Evolutionary conservation across 2,888 invertebrate species (phyloP), one percentile per base, ranked within the genome.

Genomic region (Listrodromus nycthemerus): DNA sequence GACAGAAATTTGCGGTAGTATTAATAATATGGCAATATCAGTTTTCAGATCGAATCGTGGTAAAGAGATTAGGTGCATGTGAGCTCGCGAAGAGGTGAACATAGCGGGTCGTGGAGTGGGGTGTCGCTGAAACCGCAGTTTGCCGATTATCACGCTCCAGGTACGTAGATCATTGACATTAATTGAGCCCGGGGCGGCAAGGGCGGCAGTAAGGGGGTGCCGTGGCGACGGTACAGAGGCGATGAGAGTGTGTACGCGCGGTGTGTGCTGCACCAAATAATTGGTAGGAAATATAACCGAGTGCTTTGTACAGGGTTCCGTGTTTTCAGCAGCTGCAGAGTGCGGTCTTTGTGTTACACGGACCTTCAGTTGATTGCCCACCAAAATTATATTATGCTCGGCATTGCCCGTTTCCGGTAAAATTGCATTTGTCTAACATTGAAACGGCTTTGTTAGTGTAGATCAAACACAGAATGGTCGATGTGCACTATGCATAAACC

Each of bases 81-180:
- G 70, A 70, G 48, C 80, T 77, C 16, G 67, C 75, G 58, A 71
- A 70, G 69, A n/a, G 48, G 50, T 55, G 69, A 74, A 45, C 58
- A 67, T 30, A 41, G 48, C 16, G 48, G 21, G 7, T 30, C 30
- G 50, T 21, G 50, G 55, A 71, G 45, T 66, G 73, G 63, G 52
- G 19, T 33, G 27, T 75, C 37, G 70, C 70, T 71, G 76, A 73
- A 71, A 61, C 69, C 66, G 83, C 83, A 73, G 79, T 83, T 83
- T 80, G 76, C 71, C 85, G 80, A 85, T 86, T 84, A 84, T 85
- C 85, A 77, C 79, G 75, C 78, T 80, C 71, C 75, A 81, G 79
- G 75, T 58, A 78, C 73, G 76, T 83, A 82, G 78, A 82, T 86
- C 85, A 82, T 85, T 82, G 76, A 67, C 50, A 71, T 67, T 80